These are phyloP conservation scores for Philereme transversata DNA, from an alignment of 2,888 invertebrate species.

Conservation along the genomic window DNA sequence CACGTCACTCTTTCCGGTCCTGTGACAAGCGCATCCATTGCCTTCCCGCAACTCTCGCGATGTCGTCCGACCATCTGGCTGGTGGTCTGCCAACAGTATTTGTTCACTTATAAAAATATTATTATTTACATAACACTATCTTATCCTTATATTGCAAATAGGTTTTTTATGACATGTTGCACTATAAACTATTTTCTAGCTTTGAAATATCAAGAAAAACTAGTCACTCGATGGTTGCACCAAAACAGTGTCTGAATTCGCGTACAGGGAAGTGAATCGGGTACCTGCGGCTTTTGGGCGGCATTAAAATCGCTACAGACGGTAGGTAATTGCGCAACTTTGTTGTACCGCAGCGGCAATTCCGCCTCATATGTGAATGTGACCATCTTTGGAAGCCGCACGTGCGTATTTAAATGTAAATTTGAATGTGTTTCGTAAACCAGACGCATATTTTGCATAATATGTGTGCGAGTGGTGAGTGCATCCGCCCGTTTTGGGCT, in stretches of 20 bases:
- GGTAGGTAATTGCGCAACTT: conserved; percentile 57
- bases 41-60: no score
- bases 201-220: no score
- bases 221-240: no score
- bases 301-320: conserved; percentile 46
- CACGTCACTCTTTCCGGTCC: no score
- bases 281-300: conserved; percentile 48
- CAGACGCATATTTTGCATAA: conserved; percentile 38
- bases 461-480: conserved; percentile 32
- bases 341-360: conserved; percentile 45
- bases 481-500: conserved; percentile 34
- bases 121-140: no score
- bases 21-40: no score
- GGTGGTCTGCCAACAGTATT: no score
- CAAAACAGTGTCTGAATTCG: conserved; percentile 2
- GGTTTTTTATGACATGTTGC: no score
- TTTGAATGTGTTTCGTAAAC: conserved; percentile 38
- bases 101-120: no score
- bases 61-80: no score
- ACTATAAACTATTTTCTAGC: no score
- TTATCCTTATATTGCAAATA: no score
- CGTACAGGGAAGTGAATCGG: conserved; percentile 18
- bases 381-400: conserved; percentile 44
- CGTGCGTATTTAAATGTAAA: conserved; percentile 43
- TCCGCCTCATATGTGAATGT: conserved; percentile 43